Percentiles rank a stretch among this genome's conserved stretches.
These are phyloP conservation scores for Cistogaster globosa DNA, from an alignment of 2,888 invertebrate genomes.

Conservation along the genomic window DNA sequence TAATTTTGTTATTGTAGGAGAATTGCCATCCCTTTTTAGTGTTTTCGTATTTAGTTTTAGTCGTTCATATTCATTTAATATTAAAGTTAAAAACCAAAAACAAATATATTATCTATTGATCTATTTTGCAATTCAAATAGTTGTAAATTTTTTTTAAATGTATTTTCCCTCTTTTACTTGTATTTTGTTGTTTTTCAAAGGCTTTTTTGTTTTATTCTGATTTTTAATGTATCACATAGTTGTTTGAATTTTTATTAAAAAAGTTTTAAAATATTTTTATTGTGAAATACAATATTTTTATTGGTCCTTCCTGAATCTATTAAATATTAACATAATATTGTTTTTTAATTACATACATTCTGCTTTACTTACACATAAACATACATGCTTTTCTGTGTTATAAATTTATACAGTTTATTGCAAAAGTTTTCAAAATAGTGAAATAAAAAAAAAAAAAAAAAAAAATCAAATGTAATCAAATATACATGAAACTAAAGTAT, in stretches of 20 bases:
- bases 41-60: no score
- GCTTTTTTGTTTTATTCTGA: neutral
- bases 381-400: neutral
- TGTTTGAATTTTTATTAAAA: conserved; percentile 47
- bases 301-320: neutral
- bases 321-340: conserved; percentile 54
- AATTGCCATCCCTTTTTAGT: no score
- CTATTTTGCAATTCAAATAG: no score
- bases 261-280: conserved; percentile 20
- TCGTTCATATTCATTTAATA: no score
- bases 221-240: neutral
- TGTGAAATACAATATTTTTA: neutral
- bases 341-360: conserved; percentile 32
- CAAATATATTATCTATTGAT: no score
- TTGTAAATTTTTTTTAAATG: neutral
- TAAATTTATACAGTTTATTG: conserved; percentile 2
- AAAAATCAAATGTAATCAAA: conserved; percentile 25
- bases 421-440: conserved; percentile 1
- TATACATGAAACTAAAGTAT: conserved; percentile 25
- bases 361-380: no score
- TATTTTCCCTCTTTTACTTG: neutral
- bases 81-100: no score
- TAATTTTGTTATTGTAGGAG: no score
- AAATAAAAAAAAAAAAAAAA: neutral
- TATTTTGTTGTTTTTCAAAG: no score